Conservation (phyloP, 1,140 invertebrate species). For the Plodia interpunctella region DNA sequence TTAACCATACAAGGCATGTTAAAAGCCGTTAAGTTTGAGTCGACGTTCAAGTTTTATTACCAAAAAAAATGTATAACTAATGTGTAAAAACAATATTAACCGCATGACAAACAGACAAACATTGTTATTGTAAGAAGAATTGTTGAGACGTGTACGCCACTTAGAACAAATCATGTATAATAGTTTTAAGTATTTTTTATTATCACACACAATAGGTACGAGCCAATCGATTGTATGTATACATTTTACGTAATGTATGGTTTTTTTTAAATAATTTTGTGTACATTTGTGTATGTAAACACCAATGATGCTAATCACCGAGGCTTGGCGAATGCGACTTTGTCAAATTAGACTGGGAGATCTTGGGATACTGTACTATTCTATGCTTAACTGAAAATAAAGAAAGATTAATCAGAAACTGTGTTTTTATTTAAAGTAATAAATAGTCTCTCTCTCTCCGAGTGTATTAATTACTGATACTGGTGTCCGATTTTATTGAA, state of each 20-base stretch:
- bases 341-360: conserved; percentile 67
- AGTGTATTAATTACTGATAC: no score
- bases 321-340: conserved; percentile 49
- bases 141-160: conserved; percentile 33
- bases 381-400: conserved; percentile 76
- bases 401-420: conserved; percentile 65
- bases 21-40: no score
- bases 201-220: background rate
- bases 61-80: no score
- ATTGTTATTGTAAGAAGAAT: conserved; percentile 37
- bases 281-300: conserved; percentile 25
- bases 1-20: no score
- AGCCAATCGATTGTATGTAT: background rate
- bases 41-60: no score
- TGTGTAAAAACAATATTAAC: no score
- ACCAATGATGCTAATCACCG: conserved; percentile 37
- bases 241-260: conserved; percentile 28
- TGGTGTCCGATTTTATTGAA: no score
- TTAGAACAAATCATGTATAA: conserved; percentile 46
- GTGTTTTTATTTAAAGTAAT: conserved; percentile 27
- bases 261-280: conserved; percentile 31
- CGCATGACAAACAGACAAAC: conserved; percentile 20
- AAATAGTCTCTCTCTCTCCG: no score
- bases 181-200: conserved; percentile 40
- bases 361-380: conserved; percentile 71